Evolutionary conservation across 1,140 invertebrate genomes (phyloP), one percentile per base, ranked within the genome.

Genomic region (Procambarus virginalis): DNA sequence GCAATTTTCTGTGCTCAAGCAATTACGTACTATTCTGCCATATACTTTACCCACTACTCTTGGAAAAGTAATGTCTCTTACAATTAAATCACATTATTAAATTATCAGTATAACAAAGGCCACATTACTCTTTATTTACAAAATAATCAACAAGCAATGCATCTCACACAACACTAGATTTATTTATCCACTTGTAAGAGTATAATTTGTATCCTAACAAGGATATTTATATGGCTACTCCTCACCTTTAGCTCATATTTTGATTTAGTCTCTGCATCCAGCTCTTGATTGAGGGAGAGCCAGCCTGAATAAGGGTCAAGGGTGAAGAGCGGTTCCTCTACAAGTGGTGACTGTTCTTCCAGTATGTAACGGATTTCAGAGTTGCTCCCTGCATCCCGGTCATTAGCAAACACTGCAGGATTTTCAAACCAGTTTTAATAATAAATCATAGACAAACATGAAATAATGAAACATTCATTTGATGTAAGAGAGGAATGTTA

Each of bases 271-370:
- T 99, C 98, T 6, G 98, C 95, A 94, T 99, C 98, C 68, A 99
- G 94, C 77, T 95, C 94, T 0, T 95, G 83, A 83, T 92, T 91
- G 22, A 91, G 90, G 10, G 95, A 96, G 87, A 99, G 96, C 96
- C 97, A 97, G 2, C 98, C 98, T 0, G 97, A 96, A 93, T 96
- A 96, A 3, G 96, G 94, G 93, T 99, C 97, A 60, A 99, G 95
- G 2, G 96, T 95, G 94, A 99, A 98, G 22, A 96, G 95, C 92
- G 93, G 93, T 51, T 90, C 90, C 48, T 89, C 84, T 51, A 92
- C 64, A 12, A 90, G 77, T 14, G 90, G 82, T 46, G 87, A 55
- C 58, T 89, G 64, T 55, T 91, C 80, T 93, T 95, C 75, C 78
- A 98, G 95, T 2, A 96, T 95, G 92, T 97, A 98, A 20, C 96